Base-by-base conservation (phyloP, 1,140 invertebrate species). In the Wasmannia auropunctata region DNA sequence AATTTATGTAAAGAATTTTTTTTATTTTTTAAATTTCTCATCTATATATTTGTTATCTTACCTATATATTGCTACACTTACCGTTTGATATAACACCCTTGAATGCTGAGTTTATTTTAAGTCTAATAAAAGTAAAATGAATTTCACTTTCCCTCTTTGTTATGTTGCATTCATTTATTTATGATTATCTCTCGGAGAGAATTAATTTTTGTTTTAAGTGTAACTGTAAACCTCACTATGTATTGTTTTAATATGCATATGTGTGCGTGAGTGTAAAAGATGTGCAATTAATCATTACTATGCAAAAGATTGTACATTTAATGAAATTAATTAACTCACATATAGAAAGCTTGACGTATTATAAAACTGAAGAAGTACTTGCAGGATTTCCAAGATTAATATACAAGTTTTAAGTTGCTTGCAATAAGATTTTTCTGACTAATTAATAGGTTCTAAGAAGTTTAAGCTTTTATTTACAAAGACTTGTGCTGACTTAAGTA, bases 171-270 rank as follows among this genome's bases (percentile, higher is more conserved):
- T 70, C 8, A 70, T 51, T 56, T 43, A 69, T 56, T 72, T 72
- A 14, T 60, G 31, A 70, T 81, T 79, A 54, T 40, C 40, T 40
- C 46, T 34, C 51, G 43, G 8, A 43, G 4, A 72, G 3, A 58
- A 37, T 43, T 72, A 16, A 56, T 56, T 83, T 74, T 81, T 81
- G 11, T 58, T 81, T 58, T 72, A 16, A 60, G 22, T 70, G 63
- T 69, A 80, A 46, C 16, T 72, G 63, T 72, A 58, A 58, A 83
- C 74, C 22, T 74, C 67, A 72, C 67, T 46, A 81, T 81, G 25
- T 60, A 74, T 74, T 72, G 25, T 83, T 58, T 80, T 81, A 56
- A 63, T 70, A 81, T 72, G 54, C n/a, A 40, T 83, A 56, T 81
- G 51, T 70, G 79, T 74, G 79, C 51, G 79, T 83, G 79, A 74